Conservation (phyloP, 2,888 invertebrate species). For the Ellobium chinense region DNA sequence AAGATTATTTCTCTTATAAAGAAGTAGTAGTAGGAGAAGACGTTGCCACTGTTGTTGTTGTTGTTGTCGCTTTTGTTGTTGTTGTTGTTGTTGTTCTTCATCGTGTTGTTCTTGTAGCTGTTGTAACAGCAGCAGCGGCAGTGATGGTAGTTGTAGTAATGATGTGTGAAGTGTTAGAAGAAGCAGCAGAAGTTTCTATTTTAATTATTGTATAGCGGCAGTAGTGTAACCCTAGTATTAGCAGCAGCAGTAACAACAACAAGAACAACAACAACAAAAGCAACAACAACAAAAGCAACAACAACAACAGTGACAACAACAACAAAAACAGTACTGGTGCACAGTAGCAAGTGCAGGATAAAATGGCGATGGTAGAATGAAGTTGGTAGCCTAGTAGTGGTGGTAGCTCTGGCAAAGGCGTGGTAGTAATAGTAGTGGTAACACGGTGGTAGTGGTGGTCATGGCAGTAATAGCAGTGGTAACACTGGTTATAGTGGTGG, state of each 20-base stretch:
- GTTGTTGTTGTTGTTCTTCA: no score
- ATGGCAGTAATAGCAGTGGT: constrained; percentile 33
- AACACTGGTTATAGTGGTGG: constrained; percentile 44
- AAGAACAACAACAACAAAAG: not conserved
- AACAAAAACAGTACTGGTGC: not conserved
- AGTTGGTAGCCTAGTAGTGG: not conserved
- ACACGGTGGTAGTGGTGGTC: constrained; percentile 26
- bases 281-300: not conserved
- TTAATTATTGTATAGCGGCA: no score
- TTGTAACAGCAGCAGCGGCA: not conserved
- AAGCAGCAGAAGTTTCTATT: no score
- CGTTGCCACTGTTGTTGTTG: no score
- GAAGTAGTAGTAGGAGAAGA: no score
- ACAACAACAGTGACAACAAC: not conserved
- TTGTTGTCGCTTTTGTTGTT: no score
- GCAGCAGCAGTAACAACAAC: not conserved
- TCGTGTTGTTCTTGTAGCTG: no score
- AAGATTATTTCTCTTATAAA: no score
- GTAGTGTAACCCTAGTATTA: no score
- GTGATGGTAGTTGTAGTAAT: constrained; percentile 8
- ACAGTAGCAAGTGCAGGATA: no score
- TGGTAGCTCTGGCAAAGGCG: constrained; percentile 2
- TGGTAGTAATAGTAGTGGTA: constrained; percentile 18
- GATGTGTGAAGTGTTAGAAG: no score
- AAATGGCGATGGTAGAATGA: not conserved